phyloP scores from a whole-genome alignment of 2,113 vertebrate genomes.

The Dasypus novemcinctus region DNA sequence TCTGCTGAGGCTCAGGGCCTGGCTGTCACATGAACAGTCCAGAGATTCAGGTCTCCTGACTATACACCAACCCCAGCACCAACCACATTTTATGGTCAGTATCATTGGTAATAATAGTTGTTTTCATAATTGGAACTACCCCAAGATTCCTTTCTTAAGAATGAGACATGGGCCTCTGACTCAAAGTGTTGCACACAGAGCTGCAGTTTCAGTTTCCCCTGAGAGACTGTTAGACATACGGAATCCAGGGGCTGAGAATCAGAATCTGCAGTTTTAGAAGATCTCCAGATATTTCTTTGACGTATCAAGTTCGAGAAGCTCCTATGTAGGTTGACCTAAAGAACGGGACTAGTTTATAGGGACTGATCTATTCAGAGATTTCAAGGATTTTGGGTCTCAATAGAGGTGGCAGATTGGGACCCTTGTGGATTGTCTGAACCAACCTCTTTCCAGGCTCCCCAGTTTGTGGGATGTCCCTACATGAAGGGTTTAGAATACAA shows the following conservation, averaged over 20 bases:
- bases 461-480: background rate
- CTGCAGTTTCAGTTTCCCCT: background rate
- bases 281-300: background rate
- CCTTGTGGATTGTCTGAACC: background rate
- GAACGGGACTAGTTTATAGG: background rate
- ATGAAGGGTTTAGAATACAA: background rate
- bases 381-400: background rate
- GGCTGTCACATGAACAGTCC: too few relatives aligned
- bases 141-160: background rate
- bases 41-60: too few relatives aligned
- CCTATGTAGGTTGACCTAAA: background rate
- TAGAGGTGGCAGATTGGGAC: background rate
- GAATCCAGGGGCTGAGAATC: background rate
- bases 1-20: too few relatives aligned
- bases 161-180: background rate
- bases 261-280: background rate
- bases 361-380: background rate
- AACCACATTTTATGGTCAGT: constrained; percentile 59
- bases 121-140: constrained; percentile 56
- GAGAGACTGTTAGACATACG: background rate
- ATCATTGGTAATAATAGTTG: constrained; percentile 47
- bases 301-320: background rate
- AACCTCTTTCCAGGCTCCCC: background rate
- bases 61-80: too few relatives aligned
- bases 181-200: background rate